These are phyloP conservation scores for Nasua narica DNA, from an alignment of 2,797 vertebrate genomes.

Conservation along the genomic window DNA sequence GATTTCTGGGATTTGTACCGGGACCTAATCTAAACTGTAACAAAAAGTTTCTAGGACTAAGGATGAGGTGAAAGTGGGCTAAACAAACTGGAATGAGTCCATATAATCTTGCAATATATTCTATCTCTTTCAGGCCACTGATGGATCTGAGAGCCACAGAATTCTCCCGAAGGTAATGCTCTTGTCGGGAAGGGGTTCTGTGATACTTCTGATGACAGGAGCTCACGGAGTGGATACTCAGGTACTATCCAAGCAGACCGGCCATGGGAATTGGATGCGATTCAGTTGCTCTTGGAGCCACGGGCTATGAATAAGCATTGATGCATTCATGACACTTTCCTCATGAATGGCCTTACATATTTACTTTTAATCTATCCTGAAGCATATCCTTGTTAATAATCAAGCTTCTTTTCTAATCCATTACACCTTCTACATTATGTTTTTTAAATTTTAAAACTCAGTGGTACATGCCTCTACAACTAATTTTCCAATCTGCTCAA, in stretches of 20 bases:
- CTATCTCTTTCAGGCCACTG: not conserved
- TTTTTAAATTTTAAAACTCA: not conserved
- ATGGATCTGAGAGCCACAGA: not conserved
- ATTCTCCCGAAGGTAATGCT: not conserved
- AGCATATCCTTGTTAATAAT: not conserved
- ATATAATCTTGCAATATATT: not conserved
- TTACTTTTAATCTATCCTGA: not conserved
- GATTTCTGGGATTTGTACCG: not conserved
- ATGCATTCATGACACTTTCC: not conserved
- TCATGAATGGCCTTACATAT: not conserved
- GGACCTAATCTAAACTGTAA: not conserved
- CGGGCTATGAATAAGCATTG: no score
- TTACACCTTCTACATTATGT: not conserved
- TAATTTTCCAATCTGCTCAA: not conserved
- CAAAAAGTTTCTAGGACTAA: not conserved
- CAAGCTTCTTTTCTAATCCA: not conserved
- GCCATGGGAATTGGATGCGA: constrained; percentile 45
- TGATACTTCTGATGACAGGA: not conserved
- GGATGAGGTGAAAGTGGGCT: not conserved
- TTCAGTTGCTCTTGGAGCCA: constrained; percentile 1
- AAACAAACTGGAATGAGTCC: not conserved
- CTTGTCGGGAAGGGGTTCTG: not conserved
- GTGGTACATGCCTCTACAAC: not conserved
- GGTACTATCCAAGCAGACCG: not conserved
- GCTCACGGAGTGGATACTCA: not conserved